Conservation (phyloP, 2,888 invertebrate genomes). For the Myathropa florea region DNA sequence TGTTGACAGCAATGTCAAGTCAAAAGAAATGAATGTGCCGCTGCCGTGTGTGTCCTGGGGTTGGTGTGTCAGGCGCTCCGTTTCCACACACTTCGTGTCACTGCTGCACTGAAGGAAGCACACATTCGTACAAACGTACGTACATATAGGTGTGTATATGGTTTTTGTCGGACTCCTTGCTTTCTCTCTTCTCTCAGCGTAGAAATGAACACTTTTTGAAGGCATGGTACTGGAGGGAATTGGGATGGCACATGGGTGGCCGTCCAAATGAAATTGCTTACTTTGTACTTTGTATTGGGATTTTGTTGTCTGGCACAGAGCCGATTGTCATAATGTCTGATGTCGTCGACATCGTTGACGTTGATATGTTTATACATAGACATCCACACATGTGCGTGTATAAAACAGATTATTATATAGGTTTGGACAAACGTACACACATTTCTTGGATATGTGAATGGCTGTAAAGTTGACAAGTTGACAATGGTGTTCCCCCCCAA, state of each 20-base stretch:
- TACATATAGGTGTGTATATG: background rate
- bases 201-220: constrained; percentile 39
- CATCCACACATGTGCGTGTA: background rate
- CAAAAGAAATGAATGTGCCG: constrained; percentile 69
- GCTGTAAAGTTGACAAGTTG: constrained; percentile 66
- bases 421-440: constrained; percentile 6
- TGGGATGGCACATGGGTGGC: constrained; percentile 60
- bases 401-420: background rate
- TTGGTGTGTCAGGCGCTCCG: constrained; percentile 8
- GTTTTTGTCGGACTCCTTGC: background rate
- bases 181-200: constrained; percentile 36
- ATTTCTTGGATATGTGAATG: constrained; percentile 44
- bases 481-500: constrained; percentile 51
- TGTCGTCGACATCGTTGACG: constrained; percentile 50
- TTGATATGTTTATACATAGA: constrained; percentile 53
- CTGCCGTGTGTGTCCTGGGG: constrained; percentile 57
- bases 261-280: constrained; percentile 71
- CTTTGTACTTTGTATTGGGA: constrained; percentile 70
- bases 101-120: constrained; percentile 35
- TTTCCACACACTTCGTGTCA: constrained; percentile 17
- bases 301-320: constrained; percentile 70
- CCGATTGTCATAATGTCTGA: constrained; percentile 71
- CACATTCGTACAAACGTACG: background rate
- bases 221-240: constrained; percentile 27
- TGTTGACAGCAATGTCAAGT: constrained; percentile 71